phyloP scores from a whole-genome alignment of 1,140 invertebrate species.

The Ectropis grisescens region DNA sequence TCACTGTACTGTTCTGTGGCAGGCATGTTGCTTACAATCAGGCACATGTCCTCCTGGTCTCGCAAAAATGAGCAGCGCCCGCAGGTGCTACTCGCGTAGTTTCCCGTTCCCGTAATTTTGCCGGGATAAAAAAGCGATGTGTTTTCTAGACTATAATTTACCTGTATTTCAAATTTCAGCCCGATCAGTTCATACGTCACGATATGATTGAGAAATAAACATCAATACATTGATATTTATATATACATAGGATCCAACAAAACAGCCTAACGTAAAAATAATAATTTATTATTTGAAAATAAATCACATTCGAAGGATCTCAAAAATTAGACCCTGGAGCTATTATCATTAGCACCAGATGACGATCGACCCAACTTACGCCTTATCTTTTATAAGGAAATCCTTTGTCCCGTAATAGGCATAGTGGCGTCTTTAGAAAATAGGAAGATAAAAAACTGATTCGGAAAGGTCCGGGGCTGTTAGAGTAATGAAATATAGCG shows the following conservation, averaged over 20 bases:
- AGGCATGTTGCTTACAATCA: too few relatives aligned
- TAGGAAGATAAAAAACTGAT: conserved; percentile 11
- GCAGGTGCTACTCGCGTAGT: too few relatives aligned
- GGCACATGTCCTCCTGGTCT: too few relatives aligned
- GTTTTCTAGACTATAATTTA: too few relatives aligned
- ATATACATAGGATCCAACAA: background rate
- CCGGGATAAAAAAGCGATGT: too few relatives aligned
- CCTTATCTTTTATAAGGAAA: conserved; percentile 27
- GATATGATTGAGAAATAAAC: too few relatives aligned
- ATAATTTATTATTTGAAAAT: too few relatives aligned
- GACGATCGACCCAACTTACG: conserved; percentile 20
- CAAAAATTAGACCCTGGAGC: conserved; percentile 1
- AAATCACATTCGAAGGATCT: background rate
- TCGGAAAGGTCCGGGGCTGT: conserved; percentile 4
- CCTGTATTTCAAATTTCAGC: too few relatives aligned
- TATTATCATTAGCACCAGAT: conserved; percentile 29
- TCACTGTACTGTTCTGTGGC: too few relatives aligned
- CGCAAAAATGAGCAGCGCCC: too few relatives aligned
- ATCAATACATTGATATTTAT: background rate
- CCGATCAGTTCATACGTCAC: too few relatives aligned
- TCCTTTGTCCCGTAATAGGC: conserved; percentile 23
- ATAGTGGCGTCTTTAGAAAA: conserved; percentile 11
- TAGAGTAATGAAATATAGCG: background rate
- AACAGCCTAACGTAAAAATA: background rate
- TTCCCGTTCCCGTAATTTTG: too few relatives aligned